Base-by-base conservation (phyloP, 2,113 vertebrate species). In the Daubentonia madagascariensis region DNA sequence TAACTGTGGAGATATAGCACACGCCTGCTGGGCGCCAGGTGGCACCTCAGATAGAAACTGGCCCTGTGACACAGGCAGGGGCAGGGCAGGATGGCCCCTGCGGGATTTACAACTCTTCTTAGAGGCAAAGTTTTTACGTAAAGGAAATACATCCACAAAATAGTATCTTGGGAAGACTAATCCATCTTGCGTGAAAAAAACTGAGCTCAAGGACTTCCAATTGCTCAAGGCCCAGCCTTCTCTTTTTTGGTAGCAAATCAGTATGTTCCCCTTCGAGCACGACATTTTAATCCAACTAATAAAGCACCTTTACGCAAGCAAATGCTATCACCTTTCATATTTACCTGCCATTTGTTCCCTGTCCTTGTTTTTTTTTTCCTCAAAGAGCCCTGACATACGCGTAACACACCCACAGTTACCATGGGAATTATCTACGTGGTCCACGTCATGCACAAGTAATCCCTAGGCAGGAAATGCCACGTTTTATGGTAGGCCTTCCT, bases 381-480 rank as follows among this genome's bases (percentile, higher is more conserved):
- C 85, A 37, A 65, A 68, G 12, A 86, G 61, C 43, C 92, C 23
- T 22, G 85, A 83, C 67, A 89, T 22, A 37, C 48, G 81, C 2
- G 6, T 4, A 40, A 76, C 45, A 67, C 1, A 0, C 40, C 89
- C 17, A 0, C 3, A 35, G 97, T 96, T 96, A 81, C 94, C 85
- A 89, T 83, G 92, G 96, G 40, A 59, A 98, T 85, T 97, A 97
- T 97, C 94, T 92, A 23, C 0, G 1, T 8, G 14, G 65, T 28
- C 40, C 22, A 18, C 6, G n/a, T 67, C 68, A n/a, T 1, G 37
- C 54, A n/a, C 52, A 67, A 65, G 76, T 50, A 70, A 95, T 35
- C 78, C 80, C 57, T 11, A n/a, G 57, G 81, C 80, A 94, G 95
- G 95, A 98, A 97, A 96, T 70, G 50, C 25, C 89, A 48, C 5